Percentiles rank a stretch among this genome's conserved stretches.
Evolutionary conservation across 2,113 vertebrate genomes (phyloP).

Genomic region (Pluvialis apricaria): DNA sequence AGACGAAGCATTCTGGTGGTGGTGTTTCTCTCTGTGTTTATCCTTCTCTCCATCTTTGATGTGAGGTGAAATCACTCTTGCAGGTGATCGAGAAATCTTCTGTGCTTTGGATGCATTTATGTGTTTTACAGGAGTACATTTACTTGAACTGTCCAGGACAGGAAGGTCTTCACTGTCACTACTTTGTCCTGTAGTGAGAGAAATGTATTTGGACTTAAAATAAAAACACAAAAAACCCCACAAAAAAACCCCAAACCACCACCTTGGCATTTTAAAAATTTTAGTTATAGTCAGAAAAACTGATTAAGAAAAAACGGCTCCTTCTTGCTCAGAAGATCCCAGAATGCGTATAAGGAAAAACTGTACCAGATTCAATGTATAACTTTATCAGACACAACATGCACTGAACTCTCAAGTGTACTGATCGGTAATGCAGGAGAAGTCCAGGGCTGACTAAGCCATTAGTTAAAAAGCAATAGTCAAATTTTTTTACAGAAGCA

Average conservation of each 20-base stretch:
- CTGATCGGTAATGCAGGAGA: neutral
- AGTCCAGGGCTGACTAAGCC: neutral
- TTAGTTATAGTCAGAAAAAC: neutral
- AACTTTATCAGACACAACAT: neutral
- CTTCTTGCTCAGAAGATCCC: neutral
- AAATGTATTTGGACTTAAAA: neutral
- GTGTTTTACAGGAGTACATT: conserved; percentile 84
- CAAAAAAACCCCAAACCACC: neutral
- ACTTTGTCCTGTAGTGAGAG: conserved; percentile 84
- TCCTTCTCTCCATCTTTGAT: conserved; percentile 86
- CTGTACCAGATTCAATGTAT: neutral
- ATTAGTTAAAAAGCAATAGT: neutral
- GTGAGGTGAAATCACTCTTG: conserved; percentile 77
- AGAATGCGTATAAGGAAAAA: neutral
- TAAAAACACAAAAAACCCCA: neutral
- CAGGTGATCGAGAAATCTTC: conserved; percentile 84
- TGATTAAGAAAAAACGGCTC: neutral
- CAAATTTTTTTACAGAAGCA: neutral
- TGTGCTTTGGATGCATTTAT: conserved; percentile 80
- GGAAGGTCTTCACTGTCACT: conserved; percentile 94
- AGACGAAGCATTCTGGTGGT: conserved; percentile 80
- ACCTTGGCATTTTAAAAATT: neutral
- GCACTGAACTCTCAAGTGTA: neutral
- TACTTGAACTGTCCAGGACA: conserved; percentile 78
- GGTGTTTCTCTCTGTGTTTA: conserved; percentile 86